Conservation (phyloP, 2,113 vertebrate species). For the Melanerpes aurifrons region DNA sequence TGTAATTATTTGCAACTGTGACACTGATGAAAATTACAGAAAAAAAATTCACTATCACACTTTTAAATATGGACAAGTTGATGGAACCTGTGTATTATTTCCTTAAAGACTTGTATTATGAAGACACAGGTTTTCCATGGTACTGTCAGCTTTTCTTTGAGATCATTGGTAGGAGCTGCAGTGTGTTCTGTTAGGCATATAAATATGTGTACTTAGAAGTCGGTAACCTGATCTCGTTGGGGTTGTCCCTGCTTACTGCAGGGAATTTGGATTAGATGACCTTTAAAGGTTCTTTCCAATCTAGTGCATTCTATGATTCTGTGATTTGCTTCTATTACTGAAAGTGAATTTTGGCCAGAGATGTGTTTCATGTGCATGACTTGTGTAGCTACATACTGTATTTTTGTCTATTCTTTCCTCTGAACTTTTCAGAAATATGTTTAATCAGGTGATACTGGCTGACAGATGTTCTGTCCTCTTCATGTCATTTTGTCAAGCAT, state of each 20-base stretch:
- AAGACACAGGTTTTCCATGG: neutral
- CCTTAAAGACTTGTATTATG: neutral
- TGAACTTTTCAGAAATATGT: neutral
- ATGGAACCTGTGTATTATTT: neutral
- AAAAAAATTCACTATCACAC: neutral
- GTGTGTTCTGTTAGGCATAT: accelerated
- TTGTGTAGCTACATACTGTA: neutral
- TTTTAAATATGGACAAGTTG: neutral
- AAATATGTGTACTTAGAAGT: neutral
- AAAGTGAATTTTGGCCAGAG: neutral
- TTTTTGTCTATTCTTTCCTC: neutral
- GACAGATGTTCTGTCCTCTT: neutral
- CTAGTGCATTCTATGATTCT: no score
- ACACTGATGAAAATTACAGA: neutral
- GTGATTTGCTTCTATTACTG: neutral
- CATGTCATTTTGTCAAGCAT: neutral
- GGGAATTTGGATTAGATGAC: no score
- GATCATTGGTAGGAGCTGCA: neutral
- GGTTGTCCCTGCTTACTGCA: no score
- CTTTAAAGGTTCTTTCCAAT: no score
- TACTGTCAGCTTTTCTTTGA: neutral
- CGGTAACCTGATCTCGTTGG: neutral
- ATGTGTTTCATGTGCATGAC: neutral
- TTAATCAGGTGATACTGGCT: neutral
- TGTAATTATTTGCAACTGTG: neutral